These are phyloP conservation scores for Furcula furcula DNA, from an alignment of 2,888 invertebrate genomes.

Conservation along the genomic window DNA sequence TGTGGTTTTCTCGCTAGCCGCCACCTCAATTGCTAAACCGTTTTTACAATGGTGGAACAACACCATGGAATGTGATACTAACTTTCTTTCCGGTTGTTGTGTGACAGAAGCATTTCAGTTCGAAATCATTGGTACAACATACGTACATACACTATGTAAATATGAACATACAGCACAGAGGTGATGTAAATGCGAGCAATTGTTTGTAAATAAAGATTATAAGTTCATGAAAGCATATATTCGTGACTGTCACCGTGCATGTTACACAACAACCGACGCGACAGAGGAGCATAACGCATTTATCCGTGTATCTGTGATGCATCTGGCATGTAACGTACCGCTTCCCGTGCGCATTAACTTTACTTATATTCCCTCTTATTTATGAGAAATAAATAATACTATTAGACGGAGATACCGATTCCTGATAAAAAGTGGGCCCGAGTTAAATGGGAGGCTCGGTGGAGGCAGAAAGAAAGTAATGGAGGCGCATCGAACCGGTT, in stretches of 20 bases:
- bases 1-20: slow-evolving; percentile 59
- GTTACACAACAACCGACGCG: slow-evolving; percentile 58
- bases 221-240: slow-evolving; percentile 44
- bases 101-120: slow-evolving; percentile 3
- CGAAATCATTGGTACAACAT: not conserved
- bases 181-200: slow-evolving; percentile 44
- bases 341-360: slow-evolving; percentile 76
- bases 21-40: slow-evolving; percentile 13
- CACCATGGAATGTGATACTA: slow-evolving; percentile 8
- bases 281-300: slow-evolving; percentile 60
- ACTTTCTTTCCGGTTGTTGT: slow-evolving; percentile 6
- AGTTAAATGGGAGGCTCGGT: slow-evolving; percentile 80
- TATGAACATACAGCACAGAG: slow-evolving; percentile 14
- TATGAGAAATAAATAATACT: slow-evolving; percentile 82
- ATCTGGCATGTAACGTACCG: slow-evolving; percentile 73
- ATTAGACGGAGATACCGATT: slow-evolving; percentile 81
- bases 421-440: slow-evolving; percentile 81
- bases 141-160: not conserved
- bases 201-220: slow-evolving; percentile 54
- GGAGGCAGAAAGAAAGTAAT: slow-evolving; percentile 81
- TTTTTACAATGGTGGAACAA: slow-evolving; percentile 8
- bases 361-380: slow-evolving; percentile 78
- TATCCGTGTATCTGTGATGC: slow-evolving; percentile 68
- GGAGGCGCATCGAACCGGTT: slow-evolving; percentile 81
- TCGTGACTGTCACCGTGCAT: slow-evolving; percentile 52